Percentiles rank a stretch among this genome's conserved stretches.
phyloP scores from a whole-genome alignment of 2,888 invertebrate species.

The Sesamia inferens region DNA sequence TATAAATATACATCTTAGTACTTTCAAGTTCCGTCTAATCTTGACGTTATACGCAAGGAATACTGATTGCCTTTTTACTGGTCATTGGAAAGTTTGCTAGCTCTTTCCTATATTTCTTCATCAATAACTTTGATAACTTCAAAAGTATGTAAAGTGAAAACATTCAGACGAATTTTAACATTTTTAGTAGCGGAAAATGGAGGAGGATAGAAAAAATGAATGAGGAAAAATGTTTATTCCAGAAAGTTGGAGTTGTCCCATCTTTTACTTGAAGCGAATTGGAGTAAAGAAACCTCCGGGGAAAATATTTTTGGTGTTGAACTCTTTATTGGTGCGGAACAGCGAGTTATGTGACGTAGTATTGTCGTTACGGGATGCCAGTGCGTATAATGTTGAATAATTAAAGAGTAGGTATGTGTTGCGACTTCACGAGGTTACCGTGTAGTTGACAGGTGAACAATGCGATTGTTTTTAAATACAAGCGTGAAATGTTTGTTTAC shows the following conservation, averaged over 20 bases:
- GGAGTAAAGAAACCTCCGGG: constrained; percentile 47
- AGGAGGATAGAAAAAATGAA: constrained; percentile 26
- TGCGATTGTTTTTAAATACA: constrained; percentile 29
- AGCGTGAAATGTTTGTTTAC: constrained; percentile 19
- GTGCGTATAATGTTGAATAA: constrained; percentile 20
- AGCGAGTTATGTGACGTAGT: constrained; percentile 49
- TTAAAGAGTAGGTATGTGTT: constrained; percentile 27
- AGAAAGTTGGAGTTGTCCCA: constrained; percentile 31
- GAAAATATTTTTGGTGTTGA: constrained; percentile 54
- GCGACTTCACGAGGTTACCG: constrained; percentile 17
- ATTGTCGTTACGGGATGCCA: constrained; percentile 21
- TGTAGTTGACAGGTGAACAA: constrained; percentile 20
- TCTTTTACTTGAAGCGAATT: constrained; percentile 51
- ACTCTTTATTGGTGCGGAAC: constrained; percentile 51
- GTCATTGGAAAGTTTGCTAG: constrained; percentile 31
- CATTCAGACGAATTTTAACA: not conserved
- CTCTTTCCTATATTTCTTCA: constrained; percentile 19
- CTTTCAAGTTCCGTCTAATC: constrained; percentile 40
- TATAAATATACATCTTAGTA: constrained; percentile 49
- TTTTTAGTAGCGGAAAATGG: not conserved
- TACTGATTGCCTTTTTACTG: constrained; percentile 37
- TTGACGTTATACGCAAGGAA: constrained; percentile 20
- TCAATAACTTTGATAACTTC: constrained; percentile 24
- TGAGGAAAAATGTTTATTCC: constrained; percentile 11
- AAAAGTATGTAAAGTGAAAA: constrained; percentile 17